Conservation (phyloP, 2,797 vertebrate species). For the Chromobotia macracanthus region DNA sequence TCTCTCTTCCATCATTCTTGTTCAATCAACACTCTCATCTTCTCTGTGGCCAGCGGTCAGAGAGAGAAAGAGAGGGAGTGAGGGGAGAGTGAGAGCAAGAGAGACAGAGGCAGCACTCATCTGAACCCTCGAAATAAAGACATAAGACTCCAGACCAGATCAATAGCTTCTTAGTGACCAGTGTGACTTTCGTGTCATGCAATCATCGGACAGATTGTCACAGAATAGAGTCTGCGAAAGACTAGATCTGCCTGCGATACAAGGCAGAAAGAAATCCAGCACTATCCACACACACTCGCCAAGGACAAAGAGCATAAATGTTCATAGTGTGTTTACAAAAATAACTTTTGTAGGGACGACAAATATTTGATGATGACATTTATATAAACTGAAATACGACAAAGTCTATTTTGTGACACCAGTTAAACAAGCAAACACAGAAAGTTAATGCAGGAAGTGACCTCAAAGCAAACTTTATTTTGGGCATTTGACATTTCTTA, state of each 20-base stretch:
- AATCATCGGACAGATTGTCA: conserved; percentile 62
- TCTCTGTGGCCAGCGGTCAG: conserved; percentile 44
- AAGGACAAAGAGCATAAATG: not conserved
- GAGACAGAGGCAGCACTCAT: conserved; percentile 50
- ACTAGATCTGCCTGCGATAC: conserved; percentile 43
- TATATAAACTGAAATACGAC: not conserved
- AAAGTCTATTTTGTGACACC: not conserved
- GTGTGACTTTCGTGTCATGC: conserved; percentile 64
- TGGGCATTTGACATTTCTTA: conserved; percentile 39
- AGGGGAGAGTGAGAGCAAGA: conserved; percentile 1
- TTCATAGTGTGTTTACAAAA: not conserved
- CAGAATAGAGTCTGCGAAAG: conserved; percentile 52
- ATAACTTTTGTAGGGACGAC: conserved; percentile 4
- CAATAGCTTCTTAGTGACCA: conserved; percentile 66
- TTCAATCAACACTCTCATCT: conserved; percentile 29
- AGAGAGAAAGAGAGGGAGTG: not conserved
- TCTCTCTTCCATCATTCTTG: conserved; percentile 43
- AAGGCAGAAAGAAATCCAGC: conserved; percentile 36
- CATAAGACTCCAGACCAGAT: conserved; percentile 63
- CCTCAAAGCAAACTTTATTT: conserved; percentile 23
- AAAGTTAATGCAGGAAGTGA: conserved; percentile 9
- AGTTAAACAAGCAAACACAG: not conserved
- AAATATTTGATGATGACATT: conserved; percentile 15
- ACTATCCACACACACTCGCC: not conserved
- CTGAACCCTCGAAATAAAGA: conserved; percentile 58